Percentiles rank a stretch among this genome's conserved stretches.
These are phyloP conservation scores for Phalera bucephala DNA, from an alignment of 2,888 invertebrate genomes.

Conservation along the genomic window DNA sequence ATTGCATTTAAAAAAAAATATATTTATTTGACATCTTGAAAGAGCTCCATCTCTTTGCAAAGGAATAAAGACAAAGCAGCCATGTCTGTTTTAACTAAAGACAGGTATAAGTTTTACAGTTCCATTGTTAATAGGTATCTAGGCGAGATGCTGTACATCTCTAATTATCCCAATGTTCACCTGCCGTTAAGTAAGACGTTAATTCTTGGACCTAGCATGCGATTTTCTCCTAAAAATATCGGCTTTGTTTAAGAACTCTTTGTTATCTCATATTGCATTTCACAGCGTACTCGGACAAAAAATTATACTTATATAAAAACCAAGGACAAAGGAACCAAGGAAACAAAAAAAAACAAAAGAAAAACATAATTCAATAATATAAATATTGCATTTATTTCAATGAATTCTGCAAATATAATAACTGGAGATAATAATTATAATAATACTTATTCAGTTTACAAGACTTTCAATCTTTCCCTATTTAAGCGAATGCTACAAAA, in stretches of 20 bases:
- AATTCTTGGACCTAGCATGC: constrained; percentile 46
- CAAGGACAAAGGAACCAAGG: constrained; percentile 70
- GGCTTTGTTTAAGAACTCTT: constrained; percentile 38
- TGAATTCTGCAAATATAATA: constrained; percentile 82
- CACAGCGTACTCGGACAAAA: constrained; percentile 41
- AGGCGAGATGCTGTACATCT: constrained; percentile 30
- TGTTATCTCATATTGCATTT: constrained; percentile 43
- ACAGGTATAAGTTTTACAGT: constrained; percentile 51
- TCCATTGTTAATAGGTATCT: constrained; percentile 42
- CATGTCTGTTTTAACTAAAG: constrained; percentile 57
- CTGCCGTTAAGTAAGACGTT: constrained; percentile 51
- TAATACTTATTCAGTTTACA: constrained; percentile 81
- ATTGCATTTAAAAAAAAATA: constrained; percentile 26
- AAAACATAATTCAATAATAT: constrained; percentile 82
- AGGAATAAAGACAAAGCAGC: constrained; percentile 44
- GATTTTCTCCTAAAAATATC: constrained; percentile 38
- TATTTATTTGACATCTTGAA: constrained; percentile 26
- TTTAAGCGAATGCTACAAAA: constrained; percentile 47
- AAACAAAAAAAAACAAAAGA: constrained; percentile 65
- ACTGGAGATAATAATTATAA: constrained; percentile 81
- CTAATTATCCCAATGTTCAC: constrained; percentile 50
- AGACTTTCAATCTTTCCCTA: constrained; percentile 68
- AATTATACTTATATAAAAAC: constrained; percentile 47
- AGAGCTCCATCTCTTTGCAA: constrained; percentile 28
- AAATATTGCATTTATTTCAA: constrained; percentile 84